Evolutionary conservation across 2,113 vertebrate species (phyloP).

Genomic region (Stigmatopora argus): DNA sequence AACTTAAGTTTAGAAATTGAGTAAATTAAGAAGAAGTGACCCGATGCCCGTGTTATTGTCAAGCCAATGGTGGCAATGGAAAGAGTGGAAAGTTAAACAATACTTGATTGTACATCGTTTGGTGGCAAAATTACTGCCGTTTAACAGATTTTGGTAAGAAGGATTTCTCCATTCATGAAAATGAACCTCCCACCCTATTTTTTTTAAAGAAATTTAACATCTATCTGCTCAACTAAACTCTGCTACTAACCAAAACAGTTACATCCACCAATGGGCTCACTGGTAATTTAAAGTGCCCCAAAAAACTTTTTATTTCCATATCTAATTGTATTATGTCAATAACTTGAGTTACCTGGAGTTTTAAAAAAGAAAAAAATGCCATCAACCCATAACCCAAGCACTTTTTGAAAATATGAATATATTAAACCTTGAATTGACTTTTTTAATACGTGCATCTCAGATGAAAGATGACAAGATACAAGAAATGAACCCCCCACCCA

Average conservation of each 20-base stretch:
- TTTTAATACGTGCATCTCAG: background rate
- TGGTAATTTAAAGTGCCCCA: background rate
- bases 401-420: background rate
- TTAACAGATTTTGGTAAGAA: too few species aligned
- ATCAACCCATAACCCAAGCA: background rate
- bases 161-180: too few species aligned
- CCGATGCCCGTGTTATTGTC: too few species aligned
- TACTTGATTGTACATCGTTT: too few species aligned
- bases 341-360: background rate
- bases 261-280: background rate
- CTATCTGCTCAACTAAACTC: background rate
- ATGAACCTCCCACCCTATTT: too few species aligned
- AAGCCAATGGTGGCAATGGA: too few species aligned
- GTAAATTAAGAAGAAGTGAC: too few species aligned
- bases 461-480: background rate
- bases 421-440: background rate
- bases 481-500: constrained; percentile 24
- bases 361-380: background rate
- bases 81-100: too few species aligned
- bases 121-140: too few species aligned
- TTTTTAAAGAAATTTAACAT: background rate
- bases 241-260: background rate
- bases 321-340: background rate
- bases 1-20: too few species aligned
- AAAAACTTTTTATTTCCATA: background rate